A percentile compares a stretch with the other conserved stretches of the same genome.
Conservation (phyloP, 2,888 invertebrate species). For the Melanchra persicariae region DNA sequence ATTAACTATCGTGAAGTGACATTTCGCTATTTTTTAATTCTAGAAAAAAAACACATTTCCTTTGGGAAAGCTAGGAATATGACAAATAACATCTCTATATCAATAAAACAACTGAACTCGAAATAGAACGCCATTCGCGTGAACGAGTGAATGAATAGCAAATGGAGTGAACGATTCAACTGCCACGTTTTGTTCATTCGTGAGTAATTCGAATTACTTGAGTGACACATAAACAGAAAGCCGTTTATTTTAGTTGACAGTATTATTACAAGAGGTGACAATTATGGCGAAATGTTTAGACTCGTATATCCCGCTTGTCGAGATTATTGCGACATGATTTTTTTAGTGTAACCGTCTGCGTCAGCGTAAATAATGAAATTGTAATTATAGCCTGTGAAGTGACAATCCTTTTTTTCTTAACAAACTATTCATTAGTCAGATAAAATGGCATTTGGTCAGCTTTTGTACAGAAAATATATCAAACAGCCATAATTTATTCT, state of each 20-base stretch:
- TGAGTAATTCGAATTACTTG: slow-evolving; percentile 47
- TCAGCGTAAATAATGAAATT: not conserved
- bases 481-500: too few relatives aligned
- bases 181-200: slow-evolving; percentile 33
- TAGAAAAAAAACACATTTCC: too few relatives aligned
- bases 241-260: slow-evolving; percentile 27
- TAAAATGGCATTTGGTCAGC: too few relatives aligned
- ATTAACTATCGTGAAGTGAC: too few relatives aligned
- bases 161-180: slow-evolving; percentile 37
- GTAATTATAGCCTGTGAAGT: not conserved
- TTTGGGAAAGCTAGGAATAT: too few relatives aligned
- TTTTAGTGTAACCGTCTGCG: not conserved
- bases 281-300: not conserved
- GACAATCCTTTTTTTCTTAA: not conserved
- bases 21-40: too few relatives aligned
- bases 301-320: not conserved
- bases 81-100: too few relatives aligned
- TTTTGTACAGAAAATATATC: too few relatives aligned
- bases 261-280: slow-evolving; percentile 22
- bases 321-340: not conserved
- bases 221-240: slow-evolving; percentile 14
- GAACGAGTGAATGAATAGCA: slow-evolving; percentile 39
- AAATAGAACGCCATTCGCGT: slow-evolving; percentile 25
- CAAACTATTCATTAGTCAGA: too few relatives aligned
- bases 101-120: too few relatives aligned